A percentile compares a stretch with the other conserved stretches of the same genome.
These are phyloP conservation scores for Drosophila rubida DNA, from an alignment of 2,888 invertebrate genomes.

Conservation along the genomic window DNA sequence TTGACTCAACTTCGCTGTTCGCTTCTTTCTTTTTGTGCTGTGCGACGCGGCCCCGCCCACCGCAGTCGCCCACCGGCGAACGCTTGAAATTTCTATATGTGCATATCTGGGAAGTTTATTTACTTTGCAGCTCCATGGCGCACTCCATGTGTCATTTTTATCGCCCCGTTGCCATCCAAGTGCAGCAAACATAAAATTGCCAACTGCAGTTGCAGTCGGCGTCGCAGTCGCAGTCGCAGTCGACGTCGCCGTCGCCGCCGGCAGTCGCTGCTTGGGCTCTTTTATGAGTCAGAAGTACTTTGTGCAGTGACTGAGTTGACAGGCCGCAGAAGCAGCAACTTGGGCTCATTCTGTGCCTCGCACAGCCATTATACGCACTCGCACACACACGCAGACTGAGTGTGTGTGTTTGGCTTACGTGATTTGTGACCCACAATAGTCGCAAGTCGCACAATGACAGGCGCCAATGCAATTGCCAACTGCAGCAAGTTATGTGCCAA, in stretches of 20 bases:
- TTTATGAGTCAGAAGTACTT: conserved; percentile 68
- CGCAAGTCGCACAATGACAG: conserved; percentile 17
- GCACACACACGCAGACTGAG: background rate
- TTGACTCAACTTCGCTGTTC: conserved; percentile 23
- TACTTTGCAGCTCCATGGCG: conserved; percentile 38
- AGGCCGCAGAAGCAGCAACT: conserved; percentile 36
- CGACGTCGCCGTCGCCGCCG: background rate
- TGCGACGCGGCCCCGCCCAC: background rate
- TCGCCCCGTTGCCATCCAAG: conserved; percentile 30
- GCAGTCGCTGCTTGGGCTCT: conserved; percentile 25
- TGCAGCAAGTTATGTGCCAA: conserved; percentile 2
- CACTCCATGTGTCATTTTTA: conserved; percentile 56
- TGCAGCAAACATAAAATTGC: conserved; percentile 36
- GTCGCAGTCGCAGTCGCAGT: conserved; percentile 15
- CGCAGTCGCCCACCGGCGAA: background rate
- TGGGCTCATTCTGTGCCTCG: conserved; percentile 12
- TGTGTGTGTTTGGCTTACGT: conserved; percentile 20
- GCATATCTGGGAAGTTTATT: conserved; percentile 37
- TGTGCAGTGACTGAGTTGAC: conserved; percentile 58
- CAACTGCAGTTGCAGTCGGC: conserved; percentile 21
- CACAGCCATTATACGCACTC: conserved; percentile 25
- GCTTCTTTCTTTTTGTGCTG: background rate
- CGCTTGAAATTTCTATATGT: conserved; percentile 7
- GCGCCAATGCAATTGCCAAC: conserved; percentile 21
- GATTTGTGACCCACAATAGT: conserved; percentile 43